Base-by-base conservation (phyloP, 2,888 invertebrate species). In the Brachylomia viminalis region DNA sequence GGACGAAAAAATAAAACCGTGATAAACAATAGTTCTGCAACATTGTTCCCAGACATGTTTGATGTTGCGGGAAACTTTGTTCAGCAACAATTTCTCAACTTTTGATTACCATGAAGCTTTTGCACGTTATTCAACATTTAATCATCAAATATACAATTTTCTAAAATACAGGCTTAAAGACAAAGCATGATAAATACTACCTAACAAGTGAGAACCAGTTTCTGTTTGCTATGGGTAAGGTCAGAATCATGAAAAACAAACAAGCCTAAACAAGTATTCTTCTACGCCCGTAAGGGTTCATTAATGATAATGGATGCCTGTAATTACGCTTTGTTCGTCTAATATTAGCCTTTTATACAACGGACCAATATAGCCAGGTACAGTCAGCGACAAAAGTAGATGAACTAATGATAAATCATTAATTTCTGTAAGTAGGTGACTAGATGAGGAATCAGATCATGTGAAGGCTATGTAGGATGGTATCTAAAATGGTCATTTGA, bases 271-370 rank as follows among this genome's bases (percentile, higher is more conserved):
- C 79, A 80, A 83, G 80, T 83, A 82, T 87, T 87, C 77, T 84
- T 87, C 79, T 70, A 72, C 72, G 73, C 61, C 61, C 81, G 75
- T 76, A 90, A 90, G 91, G 91, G 92, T 92, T 92, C 93, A 92
- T 93, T 94, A 94, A 93, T 91, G 90, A 90, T 90, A 89, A 92
- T 92, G 92, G 92, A 92, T 92, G 90, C 89, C 88, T 86, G 89
- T 94, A 94, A 95, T 95, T 95, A 94, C 91, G 90, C 91, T 92
- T 92, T 92, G 93, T 92, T 93, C 91, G 86, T 91, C 90, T 92
- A 92, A 92, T 92, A 93, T 92, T 90, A 91, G 88, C 90, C 91
- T 92, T 92, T 92, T 92, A 90, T 72, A 83, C 79, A 61, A 45
- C 20, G 47, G 27, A 49, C 66, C 42, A 42, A 68, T 58, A 27